Conservation (phyloP, 2,113 vertebrate species). For the Heloderma charlesbogerti region DNA sequence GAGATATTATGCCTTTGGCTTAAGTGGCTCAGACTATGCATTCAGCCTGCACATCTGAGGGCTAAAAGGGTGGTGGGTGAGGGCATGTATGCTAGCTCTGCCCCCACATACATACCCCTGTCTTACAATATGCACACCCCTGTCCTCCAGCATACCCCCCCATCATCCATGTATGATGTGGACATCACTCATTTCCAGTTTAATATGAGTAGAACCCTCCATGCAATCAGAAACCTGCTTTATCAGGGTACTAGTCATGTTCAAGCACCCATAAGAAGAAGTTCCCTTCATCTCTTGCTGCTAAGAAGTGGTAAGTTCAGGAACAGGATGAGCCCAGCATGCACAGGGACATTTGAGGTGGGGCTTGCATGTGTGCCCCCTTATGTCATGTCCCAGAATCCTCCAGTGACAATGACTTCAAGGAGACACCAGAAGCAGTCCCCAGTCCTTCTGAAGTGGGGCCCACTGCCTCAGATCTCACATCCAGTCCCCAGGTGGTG, state of each 20-base stretch:
- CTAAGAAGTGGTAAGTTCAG: neutral
- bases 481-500: too few relatives aligned
- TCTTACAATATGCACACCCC: neutral
- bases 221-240: neutral
- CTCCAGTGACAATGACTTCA: too few relatives aligned
- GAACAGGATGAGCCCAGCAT: too few relatives aligned
- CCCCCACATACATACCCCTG: neutral
- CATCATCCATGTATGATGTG: too few relatives aligned
- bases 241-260: neutral
- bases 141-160: too few relatives aligned
- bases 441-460: too few relatives aligned
- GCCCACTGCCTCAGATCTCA: too few relatives aligned
- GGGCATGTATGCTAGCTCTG: neutral
- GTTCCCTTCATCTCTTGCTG: neutral
- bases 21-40: neutral
- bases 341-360: too few relatives aligned
- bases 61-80: neutral
- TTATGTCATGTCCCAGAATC: too few relatives aligned
- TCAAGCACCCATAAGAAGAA: too few relatives aligned
- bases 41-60: neutral
- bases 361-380: too few relatives aligned
- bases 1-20: neutral
- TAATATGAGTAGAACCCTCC: neutral
- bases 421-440: too few relatives aligned
- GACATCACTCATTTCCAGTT: neutral